phyloP scores from a whole-genome alignment of 2,888 invertebrate species.

The Lasioglossum lativentre region DNA sequence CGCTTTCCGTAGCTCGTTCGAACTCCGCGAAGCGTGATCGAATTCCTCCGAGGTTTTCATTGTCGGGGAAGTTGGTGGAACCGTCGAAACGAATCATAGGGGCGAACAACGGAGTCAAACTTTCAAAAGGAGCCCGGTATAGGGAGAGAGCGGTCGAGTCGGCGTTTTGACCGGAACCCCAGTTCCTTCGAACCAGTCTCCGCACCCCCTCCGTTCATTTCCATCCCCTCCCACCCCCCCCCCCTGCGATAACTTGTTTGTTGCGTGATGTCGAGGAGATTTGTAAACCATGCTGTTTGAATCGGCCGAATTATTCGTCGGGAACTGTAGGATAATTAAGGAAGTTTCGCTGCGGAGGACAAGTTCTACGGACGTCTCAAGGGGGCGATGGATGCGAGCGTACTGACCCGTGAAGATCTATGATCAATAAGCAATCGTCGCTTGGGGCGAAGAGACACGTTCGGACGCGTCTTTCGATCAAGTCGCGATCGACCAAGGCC shows the following conservation, averaged over 20 bases:
- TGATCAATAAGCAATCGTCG: slow-evolving; percentile 4
- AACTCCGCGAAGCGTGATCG: slow-evolving; percentile 25
- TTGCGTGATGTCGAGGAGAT: slow-evolving; percentile 55
- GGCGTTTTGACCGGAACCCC: neutral
- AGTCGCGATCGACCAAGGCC: neutral
- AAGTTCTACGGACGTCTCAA: slow-evolving; percentile 70
- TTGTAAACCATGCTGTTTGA: slow-evolving; percentile 69
- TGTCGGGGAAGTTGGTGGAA: slow-evolving; percentile 48
- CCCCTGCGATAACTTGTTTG: slow-evolving; percentile 61
- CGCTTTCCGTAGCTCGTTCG: neutral
- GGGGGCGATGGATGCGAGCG: neutral
- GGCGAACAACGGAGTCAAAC: slow-evolving; percentile 42
- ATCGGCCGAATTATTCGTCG: slow-evolving; percentile 73
- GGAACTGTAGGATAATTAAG: slow-evolving; percentile 81
- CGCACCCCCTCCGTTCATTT: neutral
- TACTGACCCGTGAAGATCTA: slow-evolving; percentile 12
- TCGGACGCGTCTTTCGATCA: slow-evolving; percentile 50
- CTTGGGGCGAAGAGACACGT: neutral
- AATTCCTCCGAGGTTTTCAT: slow-evolving; percentile 45
- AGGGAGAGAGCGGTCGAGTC: neutral
- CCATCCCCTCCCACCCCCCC: neutral
- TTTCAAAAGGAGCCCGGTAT: slow-evolving; percentile 57
- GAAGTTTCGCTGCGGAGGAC: slow-evolving; percentile 80
- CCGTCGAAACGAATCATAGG: slow-evolving; percentile 55
- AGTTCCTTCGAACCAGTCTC: neutral